A percentile compares a stretch with the other conserved stretches of the same genome.
Evolutionary conservation across 2,113 vertebrate genomes (phyloP).

Genomic region (Loxodonta africana): DNA sequence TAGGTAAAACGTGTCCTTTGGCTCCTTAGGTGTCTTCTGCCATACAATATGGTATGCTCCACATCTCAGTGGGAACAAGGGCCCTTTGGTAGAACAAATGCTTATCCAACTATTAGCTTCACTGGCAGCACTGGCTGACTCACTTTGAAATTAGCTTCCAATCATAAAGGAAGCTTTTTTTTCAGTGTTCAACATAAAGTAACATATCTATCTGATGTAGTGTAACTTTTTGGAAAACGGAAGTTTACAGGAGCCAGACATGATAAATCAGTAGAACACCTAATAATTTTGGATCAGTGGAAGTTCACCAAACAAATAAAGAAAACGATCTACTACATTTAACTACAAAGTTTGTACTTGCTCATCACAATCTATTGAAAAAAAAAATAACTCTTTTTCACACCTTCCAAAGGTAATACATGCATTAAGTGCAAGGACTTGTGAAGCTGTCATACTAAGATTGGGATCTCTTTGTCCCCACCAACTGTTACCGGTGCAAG

Average conservation of each 20-base stretch:
- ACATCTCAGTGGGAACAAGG: background rate
- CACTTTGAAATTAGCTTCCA: background rate
- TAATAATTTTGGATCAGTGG: background rate
- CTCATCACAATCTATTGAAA: background rate
- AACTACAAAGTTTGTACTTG: background rate
- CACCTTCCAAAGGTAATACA: background rate
- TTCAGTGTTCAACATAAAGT: conserved; percentile 16
- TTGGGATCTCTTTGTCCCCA: background rate
- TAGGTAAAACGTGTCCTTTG: conserved; percentile 14
- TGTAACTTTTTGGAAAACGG: background rate
- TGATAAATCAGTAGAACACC: background rate
- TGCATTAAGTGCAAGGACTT: background rate
- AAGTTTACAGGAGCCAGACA: background rate
- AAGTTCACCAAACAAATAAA: background rate
- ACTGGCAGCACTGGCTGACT: background rate
- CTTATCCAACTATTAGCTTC: background rate
- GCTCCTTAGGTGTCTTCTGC: background rate
- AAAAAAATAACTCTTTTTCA: background rate
- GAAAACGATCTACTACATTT: conserved; percentile 13
- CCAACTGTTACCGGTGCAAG: background rate
- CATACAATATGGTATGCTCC: background rate
- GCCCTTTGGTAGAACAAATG: background rate
- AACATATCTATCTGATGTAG: background rate
- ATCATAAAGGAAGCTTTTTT: background rate
- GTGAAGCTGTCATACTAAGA: background rate